These are phyloP conservation scores for Troilus luridus DNA, from an alignment of 2,888 invertebrate genomes.

Conservation along the genomic window DNA sequence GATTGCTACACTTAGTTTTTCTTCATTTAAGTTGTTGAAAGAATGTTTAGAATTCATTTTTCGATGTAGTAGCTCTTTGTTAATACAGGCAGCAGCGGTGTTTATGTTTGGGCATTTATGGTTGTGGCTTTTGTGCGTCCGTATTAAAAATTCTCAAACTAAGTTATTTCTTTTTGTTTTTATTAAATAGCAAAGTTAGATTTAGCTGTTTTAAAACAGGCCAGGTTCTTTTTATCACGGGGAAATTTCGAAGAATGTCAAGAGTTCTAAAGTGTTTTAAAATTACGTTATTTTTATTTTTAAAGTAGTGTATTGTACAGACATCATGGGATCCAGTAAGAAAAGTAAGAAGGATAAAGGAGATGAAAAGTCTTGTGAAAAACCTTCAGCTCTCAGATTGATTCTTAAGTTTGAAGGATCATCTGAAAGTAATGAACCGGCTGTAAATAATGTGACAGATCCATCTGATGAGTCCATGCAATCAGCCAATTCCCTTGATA, in stretches of 20 bases:
- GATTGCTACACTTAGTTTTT: background rate
- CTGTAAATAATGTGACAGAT: background rate
- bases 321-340: conserved; percentile 24
- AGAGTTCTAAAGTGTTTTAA: background rate
- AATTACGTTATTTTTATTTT: background rate
- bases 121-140: background rate
- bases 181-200: background rate
- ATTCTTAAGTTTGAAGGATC: conserved; percentile 53
- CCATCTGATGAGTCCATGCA: conserved; percentile 28
- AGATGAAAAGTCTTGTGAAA: conserved; percentile 40
- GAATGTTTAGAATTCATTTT: background rate
- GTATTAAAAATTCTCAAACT: background rate
- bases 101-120: conserved; percentile 24
- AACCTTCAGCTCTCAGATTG: conserved; percentile 42
- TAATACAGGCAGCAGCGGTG: background rate
- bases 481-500: background rate
- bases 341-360: conserved; percentile 49
- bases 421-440: conserved; percentile 44
- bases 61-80: background rate
- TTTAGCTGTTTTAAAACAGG: background rate
- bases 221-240: background rate
- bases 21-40: background rate
- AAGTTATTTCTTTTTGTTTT: background rate
- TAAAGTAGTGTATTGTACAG: background rate
- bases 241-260: background rate